These are phyloP conservation scores for Chirona hameri DNA, from an alignment of 2,888 invertebrate species.

Conservation along the genomic window DNA sequence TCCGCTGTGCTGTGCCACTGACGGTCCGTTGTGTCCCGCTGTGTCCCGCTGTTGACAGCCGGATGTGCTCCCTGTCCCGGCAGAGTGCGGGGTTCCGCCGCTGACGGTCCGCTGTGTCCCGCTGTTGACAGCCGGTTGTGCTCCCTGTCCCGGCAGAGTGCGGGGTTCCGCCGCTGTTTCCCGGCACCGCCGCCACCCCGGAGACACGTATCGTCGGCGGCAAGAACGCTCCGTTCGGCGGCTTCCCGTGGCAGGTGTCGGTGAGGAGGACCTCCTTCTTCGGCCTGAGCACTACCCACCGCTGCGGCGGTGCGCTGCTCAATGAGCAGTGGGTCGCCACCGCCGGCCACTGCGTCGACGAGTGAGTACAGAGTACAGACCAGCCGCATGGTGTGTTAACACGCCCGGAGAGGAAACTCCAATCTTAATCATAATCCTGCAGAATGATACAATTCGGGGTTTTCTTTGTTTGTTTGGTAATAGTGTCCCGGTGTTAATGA, in stretches of 20 bases:
- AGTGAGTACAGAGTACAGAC: conserved; percentile 64
- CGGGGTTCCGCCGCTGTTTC: conserved; percentile 69
- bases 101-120: no score
- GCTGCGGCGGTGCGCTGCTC: conserved; percentile 87
- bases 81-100: conserved; percentile 26
- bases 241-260: conserved; percentile 83
- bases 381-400: no score
- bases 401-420: no score
- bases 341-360: conserved; percentile 89
- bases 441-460: no score
- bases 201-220: conserved; percentile 86
- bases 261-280: conserved; percentile 86
- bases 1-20: no score
- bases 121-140: background rate
- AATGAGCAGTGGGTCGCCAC: conserved; percentile 94
- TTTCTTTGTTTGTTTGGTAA: no score
- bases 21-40: no score
- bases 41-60: no score
- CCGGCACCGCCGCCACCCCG: no score
- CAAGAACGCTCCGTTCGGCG: conserved; percentile 74
- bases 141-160: conserved; percentile 61
- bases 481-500: no score
- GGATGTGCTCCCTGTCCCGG: no score
- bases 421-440: no score
- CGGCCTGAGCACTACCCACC: conserved; percentile 86